Evolutionary conservation across 1,140 invertebrate species (phyloP).

Genomic region (Drosophila auraria): DNA sequence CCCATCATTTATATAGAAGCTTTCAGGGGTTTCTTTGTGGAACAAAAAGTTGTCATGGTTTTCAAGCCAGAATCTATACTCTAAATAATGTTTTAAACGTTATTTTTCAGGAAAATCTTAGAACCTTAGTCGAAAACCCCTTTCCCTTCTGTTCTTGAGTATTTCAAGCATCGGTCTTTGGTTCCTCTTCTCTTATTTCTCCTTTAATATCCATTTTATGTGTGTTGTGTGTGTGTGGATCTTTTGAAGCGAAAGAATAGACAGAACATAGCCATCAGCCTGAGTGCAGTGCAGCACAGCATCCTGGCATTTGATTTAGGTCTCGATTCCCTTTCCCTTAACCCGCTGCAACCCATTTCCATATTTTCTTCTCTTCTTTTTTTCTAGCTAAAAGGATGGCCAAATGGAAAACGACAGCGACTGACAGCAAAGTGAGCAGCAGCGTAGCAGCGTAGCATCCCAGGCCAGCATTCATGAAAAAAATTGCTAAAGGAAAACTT

Average conservation of each 20-base stretch:
- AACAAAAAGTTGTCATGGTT: too few species aligned
- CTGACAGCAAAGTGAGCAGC: slow-evolving; percentile 58
- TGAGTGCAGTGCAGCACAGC: slow-evolving; percentile 18
- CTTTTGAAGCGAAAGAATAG: slow-evolving; percentile 16
- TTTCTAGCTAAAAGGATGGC: slow-evolving; percentile 11
- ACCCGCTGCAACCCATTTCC: slow-evolving; percentile 15
- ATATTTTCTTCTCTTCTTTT: slow-evolving; percentile 26
- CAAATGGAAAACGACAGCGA: slow-evolving; percentile 59
- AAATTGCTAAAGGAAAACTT: slow-evolving; percentile 38
- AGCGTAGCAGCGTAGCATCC: background rate
- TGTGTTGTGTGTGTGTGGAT: background rate
- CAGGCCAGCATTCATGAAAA: slow-evolving; percentile 20
- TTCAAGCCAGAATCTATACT: too few species aligned
- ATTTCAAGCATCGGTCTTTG: slow-evolving; percentile 2
- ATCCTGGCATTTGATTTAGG: slow-evolving; percentile 10
- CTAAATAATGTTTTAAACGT: too few species aligned
- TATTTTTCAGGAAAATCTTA: too few species aligned
- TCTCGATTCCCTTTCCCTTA: slow-evolving; percentile 19
- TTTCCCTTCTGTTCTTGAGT: too few species aligned
- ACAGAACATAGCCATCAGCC: slow-evolving; percentile 22
- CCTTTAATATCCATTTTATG: slow-evolving; percentile 6
- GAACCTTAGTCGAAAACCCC: too few species aligned
- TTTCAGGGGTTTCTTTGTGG: too few species aligned
- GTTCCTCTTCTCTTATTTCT: background rate
- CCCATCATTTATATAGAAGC: background rate